Conservation (phyloP, 2,797 vertebrate genomes). For the Strix occidentalis region DNA sequence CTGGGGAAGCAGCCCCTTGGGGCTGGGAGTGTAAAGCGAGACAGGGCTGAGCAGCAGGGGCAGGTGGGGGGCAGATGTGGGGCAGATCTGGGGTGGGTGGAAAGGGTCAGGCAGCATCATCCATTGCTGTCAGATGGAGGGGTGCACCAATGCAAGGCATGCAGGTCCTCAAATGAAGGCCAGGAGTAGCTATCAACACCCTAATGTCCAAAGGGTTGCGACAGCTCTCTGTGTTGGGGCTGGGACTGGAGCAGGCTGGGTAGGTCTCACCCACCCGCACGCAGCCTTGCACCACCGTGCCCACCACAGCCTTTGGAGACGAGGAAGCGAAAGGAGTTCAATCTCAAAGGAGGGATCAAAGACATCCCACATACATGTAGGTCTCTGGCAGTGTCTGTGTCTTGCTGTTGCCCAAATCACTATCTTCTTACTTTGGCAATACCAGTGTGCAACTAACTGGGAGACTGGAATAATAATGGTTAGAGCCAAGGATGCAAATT, state of each 20-base stretch:
- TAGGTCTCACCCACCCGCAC: fast-evolving
- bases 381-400: not conserved
- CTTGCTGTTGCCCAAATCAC: not conserved
- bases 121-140: not conserved
- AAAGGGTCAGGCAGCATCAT: not conserved
- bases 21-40: not conserved
- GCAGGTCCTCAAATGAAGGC: not conserved
- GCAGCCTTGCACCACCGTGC: not conserved
- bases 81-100: not conserved
- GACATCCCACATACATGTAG: not conserved
- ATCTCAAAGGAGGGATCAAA: not conserved
- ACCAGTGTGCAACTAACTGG: not conserved
- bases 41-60: not conserved
- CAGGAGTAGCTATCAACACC: not conserved
- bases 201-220: not conserved
- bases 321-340: not conserved
- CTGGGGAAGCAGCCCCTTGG: not conserved
- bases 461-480: not conserved
- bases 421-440: not conserved
- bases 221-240: fast-evolving
- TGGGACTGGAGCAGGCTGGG: not conserved
- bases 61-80: too few species aligned
- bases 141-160: not conserved
- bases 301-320: not conserved
- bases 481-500: not conserved